Evolutionary conservation across 30 jellyfish, hydroid and myxozoan species (phyloP).

Genomic region (Aurelia sp.): DNA sequence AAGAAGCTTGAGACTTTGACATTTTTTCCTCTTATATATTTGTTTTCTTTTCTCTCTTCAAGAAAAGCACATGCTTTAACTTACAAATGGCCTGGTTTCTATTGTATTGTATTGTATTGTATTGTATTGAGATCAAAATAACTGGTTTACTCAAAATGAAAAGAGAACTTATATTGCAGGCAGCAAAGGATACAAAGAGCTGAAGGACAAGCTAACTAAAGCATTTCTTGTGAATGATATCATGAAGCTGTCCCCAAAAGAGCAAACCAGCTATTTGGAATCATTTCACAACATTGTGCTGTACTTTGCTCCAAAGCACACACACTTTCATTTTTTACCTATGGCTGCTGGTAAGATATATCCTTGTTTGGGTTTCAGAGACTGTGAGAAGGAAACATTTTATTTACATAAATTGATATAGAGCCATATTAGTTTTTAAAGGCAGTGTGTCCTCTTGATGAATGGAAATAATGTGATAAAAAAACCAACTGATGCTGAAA

Average conservation of each 20-base stretch:
- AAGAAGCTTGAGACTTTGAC: too few relatives aligned
- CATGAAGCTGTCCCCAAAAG: slow-evolving; percentile 5
- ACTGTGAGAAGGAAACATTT: neutral
- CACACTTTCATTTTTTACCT: slow-evolving; percentile 24
- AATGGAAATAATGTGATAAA: too few relatives aligned
- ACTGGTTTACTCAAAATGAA: too few relatives aligned
- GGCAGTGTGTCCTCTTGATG: too few relatives aligned
- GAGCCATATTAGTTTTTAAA: neutral
- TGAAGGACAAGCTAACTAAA: slow-evolving; percentile 25
- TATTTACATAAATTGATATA: neutral
- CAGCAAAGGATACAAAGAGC: slow-evolving; percentile 20
- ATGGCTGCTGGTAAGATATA: slow-evolving; percentile 12
- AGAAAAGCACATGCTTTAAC: too few relatives aligned
- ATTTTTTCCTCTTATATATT: too few relatives aligned
- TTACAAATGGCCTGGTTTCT: too few relatives aligned
- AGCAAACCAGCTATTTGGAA: slow-evolving; percentile 37
- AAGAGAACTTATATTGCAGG: slow-evolving; percentile 3
- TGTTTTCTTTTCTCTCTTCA: too few relatives aligned
- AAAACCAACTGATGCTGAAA: too few relatives aligned
- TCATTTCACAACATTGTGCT: slow-evolving; percentile 35
- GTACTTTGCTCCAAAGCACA: slow-evolving; percentile 36
- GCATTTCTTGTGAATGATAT: slow-evolving; percentile 21
- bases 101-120: too few relatives aligned
- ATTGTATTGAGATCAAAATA: too few relatives aligned
- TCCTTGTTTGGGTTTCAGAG: neutral